phyloP scores from a whole-genome alignment of 2,888 invertebrate genomes.

The Hydrotaea diabolus region DNA sequence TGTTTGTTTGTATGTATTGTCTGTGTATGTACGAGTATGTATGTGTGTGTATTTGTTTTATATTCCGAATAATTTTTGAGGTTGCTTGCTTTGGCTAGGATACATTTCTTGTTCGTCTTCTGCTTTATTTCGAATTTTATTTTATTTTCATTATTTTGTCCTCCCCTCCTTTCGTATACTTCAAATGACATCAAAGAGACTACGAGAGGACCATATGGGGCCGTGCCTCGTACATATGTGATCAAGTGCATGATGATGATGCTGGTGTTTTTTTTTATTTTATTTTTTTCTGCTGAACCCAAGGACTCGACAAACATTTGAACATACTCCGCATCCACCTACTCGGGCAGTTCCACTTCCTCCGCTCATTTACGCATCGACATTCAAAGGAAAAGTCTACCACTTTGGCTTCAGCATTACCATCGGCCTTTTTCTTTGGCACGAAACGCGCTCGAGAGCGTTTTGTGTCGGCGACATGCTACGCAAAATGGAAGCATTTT shows the following conservation, averaged over 20 bases:
- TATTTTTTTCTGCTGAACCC: background rate
- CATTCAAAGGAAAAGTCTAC: conserved; percentile 15
- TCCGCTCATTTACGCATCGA: background rate
- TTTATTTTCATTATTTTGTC: background rate
- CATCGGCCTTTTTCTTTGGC: conserved; percentile 24
- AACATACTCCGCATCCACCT: background rate
- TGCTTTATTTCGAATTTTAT: background rate
- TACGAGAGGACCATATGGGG: conserved; percentile 50
- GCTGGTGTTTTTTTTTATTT: no score
- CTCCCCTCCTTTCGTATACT: conserved; percentile 5
- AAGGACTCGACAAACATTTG: conserved; percentile 15
- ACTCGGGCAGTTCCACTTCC: background rate
- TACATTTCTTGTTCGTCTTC: conserved; percentile 4
- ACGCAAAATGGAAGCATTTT: background rate
- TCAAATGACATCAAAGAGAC: conserved; percentile 60
- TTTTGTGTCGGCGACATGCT: background rate
- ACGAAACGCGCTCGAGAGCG: background rate
- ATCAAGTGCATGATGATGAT: conserved; percentile 42
- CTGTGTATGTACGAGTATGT: no score
- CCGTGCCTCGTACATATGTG: conserved; percentile 20
- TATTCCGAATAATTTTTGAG: conserved; percentile 6
- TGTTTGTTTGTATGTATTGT: no score
- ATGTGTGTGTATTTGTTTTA: background rate
- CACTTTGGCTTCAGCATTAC: conserved; percentile 12
- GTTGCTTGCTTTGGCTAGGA: background rate